Conservation (phyloP, 2,797 vertebrate species). For the Acipenser oxyrinchus region DNA sequence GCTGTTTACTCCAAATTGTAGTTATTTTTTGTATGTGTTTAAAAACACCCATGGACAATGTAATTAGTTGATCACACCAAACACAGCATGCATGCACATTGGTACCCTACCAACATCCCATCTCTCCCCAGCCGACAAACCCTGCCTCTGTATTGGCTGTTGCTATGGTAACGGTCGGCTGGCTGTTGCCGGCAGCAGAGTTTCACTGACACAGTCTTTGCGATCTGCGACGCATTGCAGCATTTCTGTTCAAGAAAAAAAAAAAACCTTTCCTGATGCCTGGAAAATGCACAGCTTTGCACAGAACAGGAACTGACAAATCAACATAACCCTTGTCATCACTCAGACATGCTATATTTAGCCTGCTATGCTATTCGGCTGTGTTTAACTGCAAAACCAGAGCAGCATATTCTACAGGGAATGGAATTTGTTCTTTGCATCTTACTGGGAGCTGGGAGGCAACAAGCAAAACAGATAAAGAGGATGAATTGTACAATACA, state of each 20-base stretch:
- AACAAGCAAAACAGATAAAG: background rate
- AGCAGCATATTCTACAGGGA: conserved; percentile 17
- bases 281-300: conserved; percentile 37
- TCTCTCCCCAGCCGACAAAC: conserved; percentile 27
- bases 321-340: conserved; percentile 29
- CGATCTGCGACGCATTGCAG: conserved; percentile 72
- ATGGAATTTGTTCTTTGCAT: conserved; percentile 18
- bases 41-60: background rate
- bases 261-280: conserved; percentile 19
- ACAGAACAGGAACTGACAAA: conserved; percentile 24
- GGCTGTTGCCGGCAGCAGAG: conserved; percentile 41
- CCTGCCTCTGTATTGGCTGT: conserved; percentile 45
- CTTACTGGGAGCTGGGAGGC: conserved; percentile 12
- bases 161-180: conserved; percentile 53
- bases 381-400: conserved; percentile 21
- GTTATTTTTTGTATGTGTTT: no score
- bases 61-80: conserved; percentile 12
- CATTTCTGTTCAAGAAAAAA: conserved; percentile 57
- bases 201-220: conserved; percentile 68
- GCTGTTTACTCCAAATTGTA: no score
- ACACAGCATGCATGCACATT: conserved; percentile 18
- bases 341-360: conserved; percentile 43
- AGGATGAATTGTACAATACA: background rate
- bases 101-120: conserved; percentile 35
- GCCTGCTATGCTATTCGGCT: conserved; percentile 28